Base-by-base conservation (phyloP, 2,888 invertebrate species). In the Callyntrura guangdongensis region DNA sequence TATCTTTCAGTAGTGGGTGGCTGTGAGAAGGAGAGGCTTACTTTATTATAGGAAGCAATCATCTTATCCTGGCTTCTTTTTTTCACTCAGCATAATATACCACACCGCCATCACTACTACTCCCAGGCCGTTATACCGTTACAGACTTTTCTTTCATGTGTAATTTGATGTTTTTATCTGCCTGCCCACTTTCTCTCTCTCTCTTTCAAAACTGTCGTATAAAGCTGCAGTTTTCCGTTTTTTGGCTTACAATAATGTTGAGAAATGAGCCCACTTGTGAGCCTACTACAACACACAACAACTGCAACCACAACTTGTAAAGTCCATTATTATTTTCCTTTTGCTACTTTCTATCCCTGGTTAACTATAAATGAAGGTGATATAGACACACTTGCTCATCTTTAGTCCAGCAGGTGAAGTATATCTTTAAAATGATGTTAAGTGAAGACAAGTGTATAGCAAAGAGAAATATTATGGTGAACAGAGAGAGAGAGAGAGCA, bases 91-190 rank as follows among this genome's bases (percentile, higher is more conserved):
- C 88, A 12, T n/a, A n/a, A n/a, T n/a, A n/a, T 61, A 77, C 56
- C 83, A 59, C 61, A 14, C 56, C 56, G 47, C 59, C 17, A 47
- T 20, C 74, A 74, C 74, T 20, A 3, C 47, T 8, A 20, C 47
- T 67, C 49, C 64, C 22, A 47, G 45, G 45, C 69, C 12, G n/a
- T 53, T 53, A 3, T n/a, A n/a, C 53, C 36, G 36, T 36, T 67
- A 45, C 17, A 36, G 9, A 36, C 69, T 69, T 90, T 85, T 86
- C 86, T 86, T 84, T 79, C 85, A 67, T 64, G 27, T 47, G 87
- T 89, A 77, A 85, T 85, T 84, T 85, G 85, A 81, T 90, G 81
- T 86, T 85, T 90, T 90, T 90, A 90, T 90, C 90, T 90, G 82
- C 69, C 67, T 36, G 6, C 36, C 6, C 36, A 4, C 36, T 84